Evolutionary conservation across 2,113 vertebrate genomes (phyloP), one percentile per base, ranked within the genome.

Genomic region (Sinocyclocheilus maitianheensis): DNA sequence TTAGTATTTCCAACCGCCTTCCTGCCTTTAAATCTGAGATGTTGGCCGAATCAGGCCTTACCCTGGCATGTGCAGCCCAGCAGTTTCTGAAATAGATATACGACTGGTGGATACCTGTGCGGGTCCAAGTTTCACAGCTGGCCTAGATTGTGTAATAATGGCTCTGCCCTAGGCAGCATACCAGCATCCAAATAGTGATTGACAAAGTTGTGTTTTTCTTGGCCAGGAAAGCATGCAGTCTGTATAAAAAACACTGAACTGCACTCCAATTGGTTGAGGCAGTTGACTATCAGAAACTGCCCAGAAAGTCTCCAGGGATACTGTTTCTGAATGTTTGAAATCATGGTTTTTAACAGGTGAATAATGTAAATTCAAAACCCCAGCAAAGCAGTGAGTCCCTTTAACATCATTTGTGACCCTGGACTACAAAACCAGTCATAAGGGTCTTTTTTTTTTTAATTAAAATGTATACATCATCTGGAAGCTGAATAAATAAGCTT

Each of bases 141-240:
- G 16, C 24, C 16, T 77, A 26, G 13, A 16, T 48, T 76, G 72
- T 76, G 22, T 12, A 51, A 76, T 48, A 51, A 46, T 76, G 43
- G 75, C 14, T 77, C 24, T 24, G 55, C 75, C 48, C n/a, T 77
- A 30, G 48, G 75, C 48, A 53, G 12, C 46, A 14, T 53, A 55
- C 76, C 48, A 74, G 48, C 46, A 51, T 51, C 40, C 71, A 74
- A 74, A 22, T 46, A n/a, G 11, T 18, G 75, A 55, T 53, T 77
- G 75, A 77, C 75, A 77, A 77, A 77, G 48, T 77, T n/a, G 71
- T 40, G n/a, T 74, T 24, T 14, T 77, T 26, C 48, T 55, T 77
- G 53, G 48, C 48, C 75, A 77, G 75, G 75, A 77, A 53, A 77
- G 30, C 24, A 18, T 77, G 75, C 48, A 3, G 48, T 77, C 24